phyloP scores from a whole-genome alignment of 1,140 invertebrate species.

The Nasonia longicornis region DNA sequence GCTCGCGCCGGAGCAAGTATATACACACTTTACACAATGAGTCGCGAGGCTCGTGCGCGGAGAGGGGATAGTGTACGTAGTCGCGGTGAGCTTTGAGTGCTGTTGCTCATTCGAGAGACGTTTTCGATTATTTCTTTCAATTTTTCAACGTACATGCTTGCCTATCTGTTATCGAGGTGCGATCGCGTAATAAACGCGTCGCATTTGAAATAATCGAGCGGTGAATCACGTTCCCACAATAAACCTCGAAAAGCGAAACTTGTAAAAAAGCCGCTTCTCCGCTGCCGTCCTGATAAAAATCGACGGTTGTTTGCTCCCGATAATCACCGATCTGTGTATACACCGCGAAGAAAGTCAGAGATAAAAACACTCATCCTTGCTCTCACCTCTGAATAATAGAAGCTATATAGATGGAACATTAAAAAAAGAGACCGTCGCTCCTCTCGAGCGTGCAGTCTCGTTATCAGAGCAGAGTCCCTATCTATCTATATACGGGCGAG shows the following conservation, averaged over 20 bases:
- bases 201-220: background rate
- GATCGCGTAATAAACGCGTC: no score
- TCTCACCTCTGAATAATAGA: no score
- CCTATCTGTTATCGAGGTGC: no score
- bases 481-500: background rate
- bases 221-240: constrained; percentile 15
- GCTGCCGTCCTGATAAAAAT: background rate
- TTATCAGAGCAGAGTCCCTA: background rate
- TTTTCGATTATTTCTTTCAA: no score
- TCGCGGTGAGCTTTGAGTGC: no score
- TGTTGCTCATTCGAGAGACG: no score
- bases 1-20: background rate
- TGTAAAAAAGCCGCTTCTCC: no score
- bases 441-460: background rate
- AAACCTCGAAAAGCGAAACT: background rate
- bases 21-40: background rate
- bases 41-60: no score
- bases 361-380: background rate
- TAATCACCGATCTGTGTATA: constrained; percentile 5
- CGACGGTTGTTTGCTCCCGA: constrained; percentile 11
- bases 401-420: background rate
- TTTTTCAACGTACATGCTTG: no score
- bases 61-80: no score
- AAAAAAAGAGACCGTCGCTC: background rate
- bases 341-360: background rate